These are phyloP conservation scores for Rhabditoides inermis DNA, from an alignment of 2,888 invertebrate genomes.

Conservation along the genomic window DNA sequence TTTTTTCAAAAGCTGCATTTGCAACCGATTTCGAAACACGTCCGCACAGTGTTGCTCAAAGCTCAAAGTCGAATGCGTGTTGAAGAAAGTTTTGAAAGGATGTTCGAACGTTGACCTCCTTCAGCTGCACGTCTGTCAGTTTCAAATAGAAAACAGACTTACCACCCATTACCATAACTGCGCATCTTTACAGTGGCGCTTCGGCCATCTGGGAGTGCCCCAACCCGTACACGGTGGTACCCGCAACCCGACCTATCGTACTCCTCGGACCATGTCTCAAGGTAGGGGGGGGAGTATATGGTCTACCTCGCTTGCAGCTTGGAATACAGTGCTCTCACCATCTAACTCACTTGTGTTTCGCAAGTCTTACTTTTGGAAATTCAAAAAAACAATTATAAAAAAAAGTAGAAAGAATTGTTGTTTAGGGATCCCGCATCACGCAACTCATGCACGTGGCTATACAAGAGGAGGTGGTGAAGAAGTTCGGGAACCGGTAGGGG, in stretches of 20 bases:
- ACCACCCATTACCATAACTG: slow-evolving; percentile 7
- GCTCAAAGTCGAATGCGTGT: neutral
- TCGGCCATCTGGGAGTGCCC: slow-evolving; percentile 64
- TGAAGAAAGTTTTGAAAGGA: neutral
- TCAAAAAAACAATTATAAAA: neutral
- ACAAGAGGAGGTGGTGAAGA: slow-evolving; percentile 16
- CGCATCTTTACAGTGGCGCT: slow-evolving; percentile 7
- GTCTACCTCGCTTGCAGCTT: no score
- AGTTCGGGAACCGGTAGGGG: slow-evolving; percentile 12
- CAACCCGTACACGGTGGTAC: slow-evolving; percentile 96
- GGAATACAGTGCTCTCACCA: slow-evolving; percentile 4
- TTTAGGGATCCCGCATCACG: slow-evolving; percentile 13
- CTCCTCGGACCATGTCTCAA: slow-evolving; percentile 92
- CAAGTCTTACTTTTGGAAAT: slow-evolving; percentile 5
- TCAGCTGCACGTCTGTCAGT: neutral
- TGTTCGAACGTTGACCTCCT: neutral
- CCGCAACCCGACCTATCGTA: slow-evolving; percentile 95
- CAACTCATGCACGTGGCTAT: slow-evolving; percentile 25
- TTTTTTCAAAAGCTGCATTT: no score
- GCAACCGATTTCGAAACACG: no score
- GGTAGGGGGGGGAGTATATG: no score
- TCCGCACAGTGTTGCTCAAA: no score
- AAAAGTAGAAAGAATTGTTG: neutral
- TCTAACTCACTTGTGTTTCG: neutral
- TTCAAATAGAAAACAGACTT: neutral